phyloP scores from a whole-genome alignment of 2,888 invertebrate species.

The Portevinia maculata region DNA sequence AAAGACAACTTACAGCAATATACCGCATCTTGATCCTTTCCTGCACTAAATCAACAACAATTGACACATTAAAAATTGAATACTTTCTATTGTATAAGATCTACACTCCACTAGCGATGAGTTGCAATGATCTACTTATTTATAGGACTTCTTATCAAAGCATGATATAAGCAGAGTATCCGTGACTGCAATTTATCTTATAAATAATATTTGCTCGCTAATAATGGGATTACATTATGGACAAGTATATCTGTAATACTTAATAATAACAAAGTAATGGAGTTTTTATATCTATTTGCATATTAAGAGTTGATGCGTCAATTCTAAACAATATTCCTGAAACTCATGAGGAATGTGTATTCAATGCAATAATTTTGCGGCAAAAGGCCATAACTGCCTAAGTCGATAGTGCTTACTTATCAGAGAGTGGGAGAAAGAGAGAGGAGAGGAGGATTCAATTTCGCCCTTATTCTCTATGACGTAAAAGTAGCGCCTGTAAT shows the following conservation, averaged over 20 bases:
- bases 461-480: too few species aligned
- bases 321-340: too few species aligned
- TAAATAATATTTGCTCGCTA: neutral
- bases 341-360: neutral
- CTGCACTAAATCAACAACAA: neutral
- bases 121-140: neutral
- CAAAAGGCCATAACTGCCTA: too few species aligned
- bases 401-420: too few species aligned
- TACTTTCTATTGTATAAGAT: neutral
- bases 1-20: neutral
- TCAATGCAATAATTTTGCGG: neutral
- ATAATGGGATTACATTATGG: too few species aligned
- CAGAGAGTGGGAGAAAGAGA: too few species aligned
- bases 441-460: too few species aligned
- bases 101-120: conserved; percentile 1
- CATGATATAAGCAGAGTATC: neutral
- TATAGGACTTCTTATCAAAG: conserved; percentile 10
- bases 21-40: neutral
- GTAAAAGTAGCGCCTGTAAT: too few species aligned
- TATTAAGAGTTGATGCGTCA: too few species aligned
- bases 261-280: too few species aligned
- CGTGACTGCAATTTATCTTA: conserved; percentile 1
- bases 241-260: too few species aligned
- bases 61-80: neutral
- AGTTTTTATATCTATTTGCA: too few species aligned